phyloP scores from a whole-genome alignment of 2,888 invertebrate genomes.

The Hyalella azteca region DNA sequence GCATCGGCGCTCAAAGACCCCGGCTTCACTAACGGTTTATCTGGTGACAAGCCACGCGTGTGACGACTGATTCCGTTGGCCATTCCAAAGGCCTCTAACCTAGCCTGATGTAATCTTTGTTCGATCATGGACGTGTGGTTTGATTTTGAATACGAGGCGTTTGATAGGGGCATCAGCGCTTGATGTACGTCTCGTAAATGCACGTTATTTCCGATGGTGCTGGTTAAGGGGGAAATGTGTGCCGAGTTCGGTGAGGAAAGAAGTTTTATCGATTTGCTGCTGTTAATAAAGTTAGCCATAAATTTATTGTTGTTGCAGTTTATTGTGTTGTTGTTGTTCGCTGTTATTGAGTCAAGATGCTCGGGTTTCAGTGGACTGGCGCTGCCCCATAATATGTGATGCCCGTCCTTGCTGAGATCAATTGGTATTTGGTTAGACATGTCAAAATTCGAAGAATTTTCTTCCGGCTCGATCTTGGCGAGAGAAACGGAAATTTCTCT shows the following conservation, averaged over 20 bases:
- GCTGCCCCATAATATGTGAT: background rate
- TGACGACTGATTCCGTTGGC: background rate
- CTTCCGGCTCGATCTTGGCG: background rate
- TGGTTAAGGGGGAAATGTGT: background rate
- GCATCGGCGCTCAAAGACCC: background rate
- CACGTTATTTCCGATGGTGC: background rate
- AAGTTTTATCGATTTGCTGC: background rate
- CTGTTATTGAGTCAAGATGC: background rate
- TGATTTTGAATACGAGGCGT: background rate
- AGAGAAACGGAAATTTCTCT: slow-evolving; percentile 16
- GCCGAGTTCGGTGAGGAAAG: background rate
- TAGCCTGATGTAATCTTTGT: slow-evolving; percentile 7
- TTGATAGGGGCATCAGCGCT: background rate
- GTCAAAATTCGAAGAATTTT: background rate
- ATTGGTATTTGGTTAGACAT: slow-evolving; percentile 37
- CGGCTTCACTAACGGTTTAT: background rate
- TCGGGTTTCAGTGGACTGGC: background rate
- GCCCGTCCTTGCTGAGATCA: slow-evolving; percentile 50
- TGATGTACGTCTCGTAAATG: background rate
- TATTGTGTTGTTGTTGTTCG: slow-evolving; percentile 13
- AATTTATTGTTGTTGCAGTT: slow-evolving; percentile 29
- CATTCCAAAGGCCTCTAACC: slow-evolving; percentile 12
- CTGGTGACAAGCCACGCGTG: background rate
- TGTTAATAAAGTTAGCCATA: background rate
- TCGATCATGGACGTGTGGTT: slow-evolving; percentile 3